Evolutionary conservation across 2,113 vertebrate genomes (phyloP), one percentile per base, ranked within the genome.

Genomic region (Copsychus sechellarum): DNA sequence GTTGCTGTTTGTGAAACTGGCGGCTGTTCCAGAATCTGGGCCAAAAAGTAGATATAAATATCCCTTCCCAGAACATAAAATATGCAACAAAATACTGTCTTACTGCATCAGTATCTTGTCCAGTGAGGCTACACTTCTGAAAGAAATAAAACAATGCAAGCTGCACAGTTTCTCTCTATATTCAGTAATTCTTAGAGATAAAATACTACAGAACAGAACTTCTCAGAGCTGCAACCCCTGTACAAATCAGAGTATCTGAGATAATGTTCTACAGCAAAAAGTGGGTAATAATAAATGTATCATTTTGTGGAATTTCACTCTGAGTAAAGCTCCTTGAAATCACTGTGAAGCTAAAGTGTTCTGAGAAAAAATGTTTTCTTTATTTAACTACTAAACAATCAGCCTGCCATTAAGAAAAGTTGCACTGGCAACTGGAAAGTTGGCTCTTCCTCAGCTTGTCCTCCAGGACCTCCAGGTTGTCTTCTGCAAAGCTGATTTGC

Each of bases 41-140:
- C 93, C 95, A 96, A 86, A 93, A 47, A 81, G 34, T 20, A 81
- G 88, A 80, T 96, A 93, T 78, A 96, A 96, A 96, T 93, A 96
- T 66, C 88, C 42, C 38, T 90, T 90, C 90, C 81, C 90, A 96
- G 74, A 92, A 86, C 81, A 97, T 90, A 92, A 95, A 97, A 96
- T 85, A 96, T 88, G 71, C 71, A 96, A 88, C 60, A 86, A 93
- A 96, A 93, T 67, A 83, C 60, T 85, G 62, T 56, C 79, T 79
- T 81, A 58, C 51, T 92, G 82, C 79, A 81, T 56, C 70, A 70
- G 26, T 78, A 70, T 90, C 60, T 90, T 48, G 14, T 34, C 54
- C 69, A 66, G 47, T 31, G 38, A 77, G 60, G 6, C 42, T 62
- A 83, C 24, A 26, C 29, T 80, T 50, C 66, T 66, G 34, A 90